Evolutionary conservation across 2,113 vertebrate genomes (phyloP).

Genomic region (Barnardius zonarius): DNA sequence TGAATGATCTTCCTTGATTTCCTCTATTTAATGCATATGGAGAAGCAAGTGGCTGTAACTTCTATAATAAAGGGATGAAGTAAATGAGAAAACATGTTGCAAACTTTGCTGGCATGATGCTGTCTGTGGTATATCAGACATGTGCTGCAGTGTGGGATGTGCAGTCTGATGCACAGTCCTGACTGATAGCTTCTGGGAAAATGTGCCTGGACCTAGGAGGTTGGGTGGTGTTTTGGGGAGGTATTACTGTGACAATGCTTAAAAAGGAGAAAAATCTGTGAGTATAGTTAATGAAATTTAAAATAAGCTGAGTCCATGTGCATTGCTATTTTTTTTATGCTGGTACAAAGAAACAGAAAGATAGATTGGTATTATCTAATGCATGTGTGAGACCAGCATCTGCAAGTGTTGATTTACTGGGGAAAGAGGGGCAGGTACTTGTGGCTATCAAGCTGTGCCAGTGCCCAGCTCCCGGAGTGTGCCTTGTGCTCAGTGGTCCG

Average conservation of each 20-base stretch:
- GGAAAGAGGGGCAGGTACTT: not conserved
- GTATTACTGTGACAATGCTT: not conserved
- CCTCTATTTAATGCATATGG: not conserved
- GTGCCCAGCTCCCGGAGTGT: not conserved
- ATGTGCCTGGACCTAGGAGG: not conserved
- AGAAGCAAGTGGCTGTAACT: not conserved
- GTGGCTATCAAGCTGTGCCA: fast-evolving
- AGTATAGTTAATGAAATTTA: not conserved
- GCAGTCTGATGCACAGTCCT: not conserved
- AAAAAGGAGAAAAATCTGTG: not conserved
- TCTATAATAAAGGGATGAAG: not conserved
- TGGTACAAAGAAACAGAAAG: not conserved
- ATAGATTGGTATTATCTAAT: not conserved
- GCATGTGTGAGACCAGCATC: not conserved
- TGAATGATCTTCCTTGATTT: not conserved
- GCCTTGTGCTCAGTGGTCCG: fast-evolving
- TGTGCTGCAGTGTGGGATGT: not conserved
- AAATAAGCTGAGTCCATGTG: not conserved
- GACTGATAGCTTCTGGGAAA: not conserved
- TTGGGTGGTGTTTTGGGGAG: not conserved
- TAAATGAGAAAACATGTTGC: not conserved
- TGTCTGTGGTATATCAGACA: not conserved
- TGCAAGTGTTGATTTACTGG: not conserved
- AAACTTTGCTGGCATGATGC: not conserved
- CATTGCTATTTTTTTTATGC: not conserved